phyloP scores from a whole-genome alignment of 1,140 invertebrate species.

The Cardiocondyla obscurior region DNA sequence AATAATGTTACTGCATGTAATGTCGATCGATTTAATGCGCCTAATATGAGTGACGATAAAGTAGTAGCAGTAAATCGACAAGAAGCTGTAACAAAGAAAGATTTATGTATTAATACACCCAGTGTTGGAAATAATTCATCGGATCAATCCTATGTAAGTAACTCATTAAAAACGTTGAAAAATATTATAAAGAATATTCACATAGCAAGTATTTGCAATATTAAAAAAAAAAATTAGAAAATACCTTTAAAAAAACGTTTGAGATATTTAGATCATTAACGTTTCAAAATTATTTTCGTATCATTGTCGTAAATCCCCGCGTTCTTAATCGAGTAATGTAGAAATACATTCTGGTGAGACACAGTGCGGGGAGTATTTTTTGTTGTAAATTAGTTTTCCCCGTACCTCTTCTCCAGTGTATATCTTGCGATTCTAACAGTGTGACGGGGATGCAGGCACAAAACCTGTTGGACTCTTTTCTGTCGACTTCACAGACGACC shows the following conservation, averaged over 20 bases:
- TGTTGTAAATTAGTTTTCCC: slow-evolving; percentile 64
- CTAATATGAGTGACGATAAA: neutral
- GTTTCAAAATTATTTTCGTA: slow-evolving; percentile 5
- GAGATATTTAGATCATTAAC: neutral
- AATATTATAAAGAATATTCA: neutral
- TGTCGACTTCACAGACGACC: slow-evolving; percentile 36
- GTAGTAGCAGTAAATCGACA: neutral
- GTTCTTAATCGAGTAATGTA: neutral
- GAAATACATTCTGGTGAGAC: slow-evolving; percentile 41
- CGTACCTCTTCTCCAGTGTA: slow-evolving; percentile 79
- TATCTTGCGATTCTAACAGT: slow-evolving; percentile 83
- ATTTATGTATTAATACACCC: neutral
- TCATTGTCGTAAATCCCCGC: neutral
- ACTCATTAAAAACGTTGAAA: neutral
- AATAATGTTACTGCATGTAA: neutral
- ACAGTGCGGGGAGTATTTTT: slow-evolving; percentile 72
- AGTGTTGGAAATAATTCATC: neutral
- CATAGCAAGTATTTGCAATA: neutral
- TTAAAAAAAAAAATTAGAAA: neutral
- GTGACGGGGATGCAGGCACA: slow-evolving; percentile 81
- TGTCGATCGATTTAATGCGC: neutral
- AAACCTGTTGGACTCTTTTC: slow-evolving; percentile 64
- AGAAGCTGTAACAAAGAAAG: neutral
- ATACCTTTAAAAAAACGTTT: neutral
- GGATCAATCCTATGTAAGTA: slow-evolving; percentile 19